Conservation (phyloP, 2,113 vertebrate species). For the Pardalotus punctatus region DNA sequence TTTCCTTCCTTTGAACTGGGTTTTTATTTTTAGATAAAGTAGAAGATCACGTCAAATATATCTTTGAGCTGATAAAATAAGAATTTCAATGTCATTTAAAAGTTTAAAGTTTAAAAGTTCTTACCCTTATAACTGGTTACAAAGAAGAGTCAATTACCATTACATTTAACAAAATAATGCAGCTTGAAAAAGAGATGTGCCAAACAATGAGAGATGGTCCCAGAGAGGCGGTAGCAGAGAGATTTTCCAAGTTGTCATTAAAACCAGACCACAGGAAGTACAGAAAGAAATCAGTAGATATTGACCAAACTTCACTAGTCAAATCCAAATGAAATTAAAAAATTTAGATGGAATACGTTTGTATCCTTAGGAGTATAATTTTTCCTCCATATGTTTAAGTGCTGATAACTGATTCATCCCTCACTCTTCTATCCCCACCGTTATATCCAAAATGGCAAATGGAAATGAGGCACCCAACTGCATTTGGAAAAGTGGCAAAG, state of each 20-base stretch:
- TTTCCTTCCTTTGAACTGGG: not conserved
- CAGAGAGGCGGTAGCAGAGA: not conserved
- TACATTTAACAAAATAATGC: not conserved
- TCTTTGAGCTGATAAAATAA: not conserved
- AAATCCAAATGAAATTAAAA: not conserved
- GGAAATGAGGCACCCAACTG: not conserved
- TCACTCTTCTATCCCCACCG: not conserved
- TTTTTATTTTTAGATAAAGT: not conserved
- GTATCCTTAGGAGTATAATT: not conserved
- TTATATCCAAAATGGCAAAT: not conserved
- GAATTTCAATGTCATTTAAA: not conserved
- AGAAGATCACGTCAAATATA: not conserved
- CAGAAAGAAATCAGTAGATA: not conserved
- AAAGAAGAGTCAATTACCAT: not conserved
- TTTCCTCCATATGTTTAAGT: not conserved
- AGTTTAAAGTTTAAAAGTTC: not conserved
- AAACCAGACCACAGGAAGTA: not conserved
- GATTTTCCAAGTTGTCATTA: not conserved
- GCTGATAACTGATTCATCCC: not conserved
- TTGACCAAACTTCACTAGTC: not conserved
- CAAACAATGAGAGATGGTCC: not conserved
- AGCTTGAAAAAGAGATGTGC: not conserved
- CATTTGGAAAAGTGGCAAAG: not conserved
- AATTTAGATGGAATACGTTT: not conserved
- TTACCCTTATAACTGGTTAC: not conserved